A percentile compares a stretch with the other conserved stretches of the same genome.
Evolutionary conservation across 2,113 vertebrate genomes (phyloP).

Genomic region (Toxotes chatareus): DNA sequence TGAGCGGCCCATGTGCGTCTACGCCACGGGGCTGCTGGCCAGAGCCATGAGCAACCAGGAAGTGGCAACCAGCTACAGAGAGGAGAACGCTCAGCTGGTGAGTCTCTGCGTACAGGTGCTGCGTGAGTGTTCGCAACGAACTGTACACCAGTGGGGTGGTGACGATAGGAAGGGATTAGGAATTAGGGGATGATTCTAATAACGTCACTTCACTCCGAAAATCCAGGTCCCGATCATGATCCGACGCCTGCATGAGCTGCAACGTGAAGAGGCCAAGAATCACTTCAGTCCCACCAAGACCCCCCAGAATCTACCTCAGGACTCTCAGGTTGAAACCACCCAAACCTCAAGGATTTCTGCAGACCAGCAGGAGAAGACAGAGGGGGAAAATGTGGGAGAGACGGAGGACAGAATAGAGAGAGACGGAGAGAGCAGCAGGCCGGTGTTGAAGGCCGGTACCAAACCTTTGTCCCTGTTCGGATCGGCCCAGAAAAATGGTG

Average conservation of each 20-base stretch:
- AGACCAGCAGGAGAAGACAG: constrained; percentile 77
- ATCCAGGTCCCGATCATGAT: constrained; percentile 91
- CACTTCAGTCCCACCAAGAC: constrained; percentile 78
- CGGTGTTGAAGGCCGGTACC: background rate
- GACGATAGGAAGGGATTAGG: no score
- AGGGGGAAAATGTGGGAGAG: constrained; percentile 12
- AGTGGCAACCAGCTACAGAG: constrained; percentile 90
- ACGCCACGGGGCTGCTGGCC: constrained; percentile 89
- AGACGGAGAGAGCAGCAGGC: constrained; percentile 12
- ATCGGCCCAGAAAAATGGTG: constrained; percentile 83
- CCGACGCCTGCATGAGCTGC: constrained; percentile 86
- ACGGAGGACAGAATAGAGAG: background rate
- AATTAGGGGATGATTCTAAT: background rate
- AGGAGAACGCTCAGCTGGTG: constrained; percentile 88
- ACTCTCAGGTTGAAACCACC: constrained; percentile 85
- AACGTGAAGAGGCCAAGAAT: constrained; percentile 78
- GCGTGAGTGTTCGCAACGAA: no score
- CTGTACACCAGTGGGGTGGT: no score
- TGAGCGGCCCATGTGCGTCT: constrained; percentile 89
- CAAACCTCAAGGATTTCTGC: constrained; percentile 12
- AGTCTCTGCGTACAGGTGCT: background rate
- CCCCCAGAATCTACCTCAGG: constrained; percentile 71
- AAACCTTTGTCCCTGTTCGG: constrained; percentile 77
- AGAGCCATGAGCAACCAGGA: constrained; percentile 96
- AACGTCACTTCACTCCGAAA: background rate